Conservation (phyloP, 2,113 vertebrate genomes). For the Mesitornis unicolor region DNA sequence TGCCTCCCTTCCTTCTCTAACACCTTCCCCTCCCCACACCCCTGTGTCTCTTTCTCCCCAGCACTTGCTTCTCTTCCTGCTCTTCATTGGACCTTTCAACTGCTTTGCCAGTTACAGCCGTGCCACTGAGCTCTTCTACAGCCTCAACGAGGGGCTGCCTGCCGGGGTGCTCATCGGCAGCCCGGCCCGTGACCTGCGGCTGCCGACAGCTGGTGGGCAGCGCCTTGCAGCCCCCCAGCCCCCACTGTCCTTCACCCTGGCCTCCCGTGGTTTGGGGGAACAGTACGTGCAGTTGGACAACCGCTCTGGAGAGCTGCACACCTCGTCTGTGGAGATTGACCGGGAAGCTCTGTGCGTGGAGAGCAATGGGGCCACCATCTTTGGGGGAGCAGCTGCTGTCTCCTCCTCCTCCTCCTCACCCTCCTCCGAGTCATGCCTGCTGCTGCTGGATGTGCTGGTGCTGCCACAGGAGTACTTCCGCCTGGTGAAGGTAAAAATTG, state of each 20-base stretch:
- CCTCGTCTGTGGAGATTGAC: conserved; percentile 87
- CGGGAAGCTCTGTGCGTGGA: conserved; percentile 84
- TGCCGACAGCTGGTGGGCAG: conserved; percentile 54
- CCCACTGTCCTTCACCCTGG: conserved; percentile 87
- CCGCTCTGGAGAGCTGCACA: conserved; percentile 87
- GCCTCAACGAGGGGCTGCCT: conserved; percentile 92
- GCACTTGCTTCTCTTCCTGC: conserved; percentile 78
- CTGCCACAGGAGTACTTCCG: conserved; percentile 94
- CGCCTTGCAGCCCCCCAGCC: conserved; percentile 9
- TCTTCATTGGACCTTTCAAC: conserved; percentile 84
- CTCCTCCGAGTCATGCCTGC: conserved; percentile 76
- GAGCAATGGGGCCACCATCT: conserved; percentile 49
- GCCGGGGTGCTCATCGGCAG: conserved; percentile 88
- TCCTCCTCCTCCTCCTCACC: conserved; percentile 29
- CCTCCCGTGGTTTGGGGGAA: conserved; percentile 80
- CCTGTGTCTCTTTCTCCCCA: conserved; percentile 35
- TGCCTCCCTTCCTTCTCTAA: neutral
- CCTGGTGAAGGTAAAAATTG: conserved; percentile 92
- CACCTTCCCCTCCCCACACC: neutral
- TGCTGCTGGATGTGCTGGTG: conserved; percentile 90
- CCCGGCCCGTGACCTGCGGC: conserved; percentile 85
- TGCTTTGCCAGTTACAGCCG: conserved; percentile 91
- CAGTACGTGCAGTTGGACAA: conserved; percentile 91
- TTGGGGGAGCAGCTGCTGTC: neutral
- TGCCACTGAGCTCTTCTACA: conserved; percentile 91